Conservation (phyloP, 2,888 invertebrate species). For the Dusona sp. region DNA sequence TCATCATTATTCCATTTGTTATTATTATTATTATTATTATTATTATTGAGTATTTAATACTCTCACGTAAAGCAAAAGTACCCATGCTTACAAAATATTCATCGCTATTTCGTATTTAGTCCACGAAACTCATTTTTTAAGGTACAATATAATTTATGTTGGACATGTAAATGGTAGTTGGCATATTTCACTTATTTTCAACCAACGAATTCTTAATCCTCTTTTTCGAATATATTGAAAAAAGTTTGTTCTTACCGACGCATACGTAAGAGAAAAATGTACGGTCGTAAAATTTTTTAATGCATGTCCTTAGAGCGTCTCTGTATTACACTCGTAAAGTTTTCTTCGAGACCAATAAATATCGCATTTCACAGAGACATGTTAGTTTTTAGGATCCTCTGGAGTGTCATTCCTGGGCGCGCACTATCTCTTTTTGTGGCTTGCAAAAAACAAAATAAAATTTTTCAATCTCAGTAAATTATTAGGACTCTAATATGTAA, state of each 20-base stretch:
- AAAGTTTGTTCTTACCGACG: background rate
- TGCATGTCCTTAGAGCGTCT: background rate
- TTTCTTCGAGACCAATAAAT: constrained; percentile 5
- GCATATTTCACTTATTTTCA: background rate
- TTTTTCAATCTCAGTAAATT: background rate
- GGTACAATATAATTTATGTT: background rate
- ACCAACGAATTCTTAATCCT: background rate
- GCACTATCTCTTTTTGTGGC: background rate
- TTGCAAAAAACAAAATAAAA: background rate
- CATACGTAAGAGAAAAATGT: background rate
- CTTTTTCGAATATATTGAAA: background rate
- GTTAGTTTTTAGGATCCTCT: background rate
- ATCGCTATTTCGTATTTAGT: no score
- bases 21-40: background rate
- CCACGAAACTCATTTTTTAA: no score
- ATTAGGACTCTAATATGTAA: no score
- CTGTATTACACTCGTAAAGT: constrained; percentile 3
- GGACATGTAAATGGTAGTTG: background rate
- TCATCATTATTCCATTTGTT: constrained; percentile 1
- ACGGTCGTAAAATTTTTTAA: background rate
- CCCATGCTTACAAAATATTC: no score
- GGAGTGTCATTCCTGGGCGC: background rate
- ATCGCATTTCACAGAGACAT: background rate
- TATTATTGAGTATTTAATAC: no score
- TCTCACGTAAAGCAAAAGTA: no score